Evolutionary conservation across 1,140 invertebrate genomes (phyloP).

Genomic region (Temnothorax nylanderi): DNA sequence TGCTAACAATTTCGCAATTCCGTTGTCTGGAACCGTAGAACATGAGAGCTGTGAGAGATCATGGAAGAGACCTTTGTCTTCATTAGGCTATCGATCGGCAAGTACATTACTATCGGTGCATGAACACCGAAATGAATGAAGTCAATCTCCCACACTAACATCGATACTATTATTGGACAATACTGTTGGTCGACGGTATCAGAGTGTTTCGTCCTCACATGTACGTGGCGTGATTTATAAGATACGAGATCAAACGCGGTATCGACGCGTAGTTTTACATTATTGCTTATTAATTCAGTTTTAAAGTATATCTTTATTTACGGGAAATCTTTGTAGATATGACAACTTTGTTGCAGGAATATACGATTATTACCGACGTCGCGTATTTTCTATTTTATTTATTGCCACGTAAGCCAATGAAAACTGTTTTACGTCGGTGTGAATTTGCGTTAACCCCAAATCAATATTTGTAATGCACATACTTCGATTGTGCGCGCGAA

Average conservation of each 20-base stretch:
- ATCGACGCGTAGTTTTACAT: not conserved
- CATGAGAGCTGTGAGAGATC: constrained; percentile 20
- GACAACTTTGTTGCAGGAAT: not conserved
- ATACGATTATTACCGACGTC: not conserved
- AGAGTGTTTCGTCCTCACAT: not conserved
- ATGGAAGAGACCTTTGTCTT: constrained; percentile 65
- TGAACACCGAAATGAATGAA: constrained; percentile 49
- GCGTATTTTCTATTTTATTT: constrained; percentile 48
- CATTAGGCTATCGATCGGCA: constrained; percentile 67
- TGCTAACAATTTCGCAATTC: constrained; percentile 23
- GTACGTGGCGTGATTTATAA: not conserved
- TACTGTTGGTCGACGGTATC: not conserved
- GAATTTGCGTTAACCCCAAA: constrained; percentile 59
- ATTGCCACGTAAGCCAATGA: constrained; percentile 27
- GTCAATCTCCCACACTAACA: constrained; percentile 34
- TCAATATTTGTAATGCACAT: constrained; percentile 41
- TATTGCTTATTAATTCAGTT: not conserved
- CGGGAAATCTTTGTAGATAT: not conserved
- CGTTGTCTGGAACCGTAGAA: constrained; percentile 26
- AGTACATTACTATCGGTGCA: constrained; percentile 66
- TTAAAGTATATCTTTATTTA: not conserved
- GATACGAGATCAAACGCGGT: not conserved
- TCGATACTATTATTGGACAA: constrained; percentile 22
- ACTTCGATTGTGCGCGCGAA: not conserved
- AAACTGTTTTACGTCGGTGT: constrained; percentile 52